Conservation (phyloP, 1,140 invertebrate species). For the Campoletis sonorensis region DNA sequence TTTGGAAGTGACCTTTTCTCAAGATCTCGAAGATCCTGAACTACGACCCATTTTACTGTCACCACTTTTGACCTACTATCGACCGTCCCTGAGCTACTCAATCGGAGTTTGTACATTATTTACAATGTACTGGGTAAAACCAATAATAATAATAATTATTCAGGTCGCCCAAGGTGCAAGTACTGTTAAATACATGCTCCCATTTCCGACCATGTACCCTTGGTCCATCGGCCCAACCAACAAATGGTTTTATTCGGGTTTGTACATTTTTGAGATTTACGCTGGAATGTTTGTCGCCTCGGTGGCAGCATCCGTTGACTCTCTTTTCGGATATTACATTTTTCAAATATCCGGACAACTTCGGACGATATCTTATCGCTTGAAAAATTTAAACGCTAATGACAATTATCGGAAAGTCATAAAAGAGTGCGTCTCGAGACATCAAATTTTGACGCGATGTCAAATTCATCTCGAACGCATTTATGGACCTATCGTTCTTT, state of each 20-base stretch:
- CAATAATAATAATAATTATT: constrained; percentile 20
- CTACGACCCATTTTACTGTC: constrained; percentile 17
- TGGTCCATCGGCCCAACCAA: constrained; percentile 41
- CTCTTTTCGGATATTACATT: constrained; percentile 54
- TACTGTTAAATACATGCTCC: constrained; percentile 39
- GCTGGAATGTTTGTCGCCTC: constrained; percentile 16
- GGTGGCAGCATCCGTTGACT: constrained; percentile 55
- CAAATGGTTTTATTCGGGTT: constrained; percentile 44
- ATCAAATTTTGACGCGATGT: constrained; percentile 47
- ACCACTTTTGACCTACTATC: constrained; percentile 4
- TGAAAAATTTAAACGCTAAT: constrained; percentile 46
- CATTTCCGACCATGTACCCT: constrained; percentile 44
- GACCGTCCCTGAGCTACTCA: background rate
- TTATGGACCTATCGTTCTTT: constrained; percentile 58
- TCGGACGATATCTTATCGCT: constrained; percentile 41
- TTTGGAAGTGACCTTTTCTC: constrained; percentile 19
- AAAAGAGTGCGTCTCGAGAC: constrained; percentile 46
- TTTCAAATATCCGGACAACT: constrained; percentile 56
- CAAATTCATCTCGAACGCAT: constrained; percentile 53
- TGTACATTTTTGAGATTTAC: constrained; percentile 49
- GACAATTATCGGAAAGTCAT: constrained; percentile 35
- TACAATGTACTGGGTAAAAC: constrained; percentile 4
- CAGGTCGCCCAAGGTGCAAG: background rate
- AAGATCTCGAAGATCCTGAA: constrained; percentile 4
- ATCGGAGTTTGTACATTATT: background rate